A percentile compares a stretch with the other conserved stretches of the same genome.
These are phyloP conservation scores for Xenopus tropicalis DNA, from an alignment of 2,113 vertebrate genomes.

Conservation along the genomic window DNA sequence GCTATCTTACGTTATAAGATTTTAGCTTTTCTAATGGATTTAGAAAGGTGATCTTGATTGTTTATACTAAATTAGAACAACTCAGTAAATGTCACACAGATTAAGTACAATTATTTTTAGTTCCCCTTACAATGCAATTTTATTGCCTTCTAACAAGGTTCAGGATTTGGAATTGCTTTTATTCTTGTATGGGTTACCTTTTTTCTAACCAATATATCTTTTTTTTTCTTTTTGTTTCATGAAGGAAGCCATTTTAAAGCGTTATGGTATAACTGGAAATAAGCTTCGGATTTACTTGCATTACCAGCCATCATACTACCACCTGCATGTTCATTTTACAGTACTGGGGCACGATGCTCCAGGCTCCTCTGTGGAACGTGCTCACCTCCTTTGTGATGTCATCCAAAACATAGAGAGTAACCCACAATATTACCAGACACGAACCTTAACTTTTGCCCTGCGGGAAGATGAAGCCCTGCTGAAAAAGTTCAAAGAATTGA, in stretches of 20 bases:
- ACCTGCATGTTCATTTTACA: constrained; percentile 91
- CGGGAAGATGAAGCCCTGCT: constrained; percentile 73
- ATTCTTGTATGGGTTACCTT: background rate
- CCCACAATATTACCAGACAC: constrained; percentile 65
- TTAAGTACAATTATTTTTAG: too few relatives aligned
- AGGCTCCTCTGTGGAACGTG: constrained; percentile 77
- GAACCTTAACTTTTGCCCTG: constrained; percentile 76
- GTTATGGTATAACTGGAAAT: constrained; percentile 60
- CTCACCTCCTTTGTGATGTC: constrained; percentile 83
- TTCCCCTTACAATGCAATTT: too few relatives aligned
- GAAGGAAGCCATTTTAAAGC: constrained; percentile 74
- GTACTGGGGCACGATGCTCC: constrained; percentile 80
- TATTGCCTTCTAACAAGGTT: too few relatives aligned
- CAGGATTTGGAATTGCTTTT: too few relatives aligned
- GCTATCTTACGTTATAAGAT: too few relatives aligned
- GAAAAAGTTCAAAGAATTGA: constrained; percentile 67
- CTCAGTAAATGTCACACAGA: too few relatives aligned
- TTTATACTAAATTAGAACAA: too few relatives aligned
- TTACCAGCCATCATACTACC: constrained; percentile 94
- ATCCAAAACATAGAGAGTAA: constrained; percentile 80
- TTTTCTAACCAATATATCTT: background rate
- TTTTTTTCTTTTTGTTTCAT: background rate
- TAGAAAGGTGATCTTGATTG: too few relatives aligned
- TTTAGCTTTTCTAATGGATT: too few relatives aligned
- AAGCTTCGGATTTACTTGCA: constrained; percentile 84